Base-by-base conservation (phyloP, 2,888 invertebrate genomes). In the Drosophila aldrichi region DNA sequence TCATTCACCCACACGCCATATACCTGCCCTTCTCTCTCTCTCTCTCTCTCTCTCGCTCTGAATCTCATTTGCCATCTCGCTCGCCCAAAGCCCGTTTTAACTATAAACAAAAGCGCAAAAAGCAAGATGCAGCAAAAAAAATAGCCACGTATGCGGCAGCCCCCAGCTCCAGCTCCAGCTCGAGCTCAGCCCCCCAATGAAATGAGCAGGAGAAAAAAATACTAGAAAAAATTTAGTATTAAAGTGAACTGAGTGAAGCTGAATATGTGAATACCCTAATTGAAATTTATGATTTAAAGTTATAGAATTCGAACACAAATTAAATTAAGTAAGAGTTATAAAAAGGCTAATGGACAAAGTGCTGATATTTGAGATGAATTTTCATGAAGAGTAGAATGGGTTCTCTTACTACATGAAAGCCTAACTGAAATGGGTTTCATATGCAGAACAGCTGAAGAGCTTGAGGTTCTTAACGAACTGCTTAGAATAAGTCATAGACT, bases 61-160 rank as follows among this genome's bases (percentile, higher is more conserved):
- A 14, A 10, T 6, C 18, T 18, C 12, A 32, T 20, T 18, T 43
- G 43, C 32, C 18, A 5, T 52, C 43, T 22, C 58, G 18, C 29
- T 58, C 51, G 4, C 8, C 25, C 57, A 36, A 48, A 48, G 22
- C 34, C 3, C 44, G 38, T 41, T 57, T 52, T 60, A 65, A 70
- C 63, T 43, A 74, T 66, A 76, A 80, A 84, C 89, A 88, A 83
- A 76, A 79, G 82, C 68, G 72, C 68, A 72, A 68, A 69, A 77
- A 52, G 66, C 66, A 44, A 52, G 67, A 49, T 16, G 29, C 44
- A 67, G 68, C 22, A 60, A 60, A 60, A 60, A 60, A 77, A 77
- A 34, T 20, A 58, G 49, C 52, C 73, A 67, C 56, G 68, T 38
- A 63, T 73, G 68, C 41, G 51, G 74, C 48, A 5, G n/a, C 25